Base-by-base conservation (phyloP, 2,888 invertebrate genomes). In the Parasteatoda lunata region DNA sequence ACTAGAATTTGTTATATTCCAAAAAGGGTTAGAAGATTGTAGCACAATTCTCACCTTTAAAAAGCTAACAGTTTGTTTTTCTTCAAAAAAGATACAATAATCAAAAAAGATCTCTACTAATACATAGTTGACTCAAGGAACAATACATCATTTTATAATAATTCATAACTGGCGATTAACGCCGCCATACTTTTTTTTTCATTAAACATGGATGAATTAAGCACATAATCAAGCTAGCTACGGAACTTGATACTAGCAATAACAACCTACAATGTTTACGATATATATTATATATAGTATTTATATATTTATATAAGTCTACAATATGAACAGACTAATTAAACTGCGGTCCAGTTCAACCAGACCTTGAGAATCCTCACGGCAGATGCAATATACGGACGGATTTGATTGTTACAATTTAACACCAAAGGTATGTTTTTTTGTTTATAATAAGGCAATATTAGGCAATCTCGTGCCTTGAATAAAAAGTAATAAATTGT, bases 301-400 rank as follows among this genome's bases (percentile, higher is more conserved):
- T 66, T 77, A 83, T 83, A 84, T 84, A 84, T 84, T 84, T 84
- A 84, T 84, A 84, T 84, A 84, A 84, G 84, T 77, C 84, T 84
- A 84, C 77, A 77, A 83, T 84, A 84, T 84, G 84, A 84, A 84
- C 70, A 84, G 77, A 84, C 84, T 84, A 84, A 84, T 77, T 84
- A 84, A 84, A 84, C 68, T 65, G 71, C 66, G 72, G 72, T 77
- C 84, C 54, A 77, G 71, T 13, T 54, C 15, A 66, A 71, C 65
- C 66, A 84, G 84, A 70, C 84, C 77, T 68, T 30, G n/a, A 68
- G 9, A 73, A 64, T 66, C 70, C 84, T 66, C 84, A 72, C 71
- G 77, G 84, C 76, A 72, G 77, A 76, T 77, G 77, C 72, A 84
- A 64, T 77, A 84, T 77, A 84, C 84, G 84, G 84, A 84, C 84